Evolutionary conservation across 2,113 vertebrate species (phyloP).

Genomic region (Ophthalmolycus amberensis): DNA sequence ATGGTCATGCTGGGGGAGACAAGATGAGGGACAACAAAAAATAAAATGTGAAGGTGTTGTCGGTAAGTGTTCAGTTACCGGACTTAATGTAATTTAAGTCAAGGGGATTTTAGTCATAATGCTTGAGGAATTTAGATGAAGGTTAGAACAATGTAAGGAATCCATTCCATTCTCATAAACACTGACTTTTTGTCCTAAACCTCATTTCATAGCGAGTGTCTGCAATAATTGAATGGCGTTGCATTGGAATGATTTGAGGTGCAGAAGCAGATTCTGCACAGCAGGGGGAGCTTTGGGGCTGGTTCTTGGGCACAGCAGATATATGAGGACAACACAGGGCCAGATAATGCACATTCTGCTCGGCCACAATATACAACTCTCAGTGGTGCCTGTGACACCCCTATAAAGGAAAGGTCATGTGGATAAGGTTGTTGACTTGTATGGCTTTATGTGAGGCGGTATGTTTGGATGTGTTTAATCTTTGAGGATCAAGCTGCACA

Average conservation of each 20-base stretch:
- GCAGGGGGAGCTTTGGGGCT: conserved; percentile 76
- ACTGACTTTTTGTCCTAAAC: background rate
- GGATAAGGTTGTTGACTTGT: background rate
- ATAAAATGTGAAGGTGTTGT: background rate
- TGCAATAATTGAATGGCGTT: conserved; percentile 26
- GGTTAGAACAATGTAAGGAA: background rate
- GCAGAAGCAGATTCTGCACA: conserved; percentile 62
- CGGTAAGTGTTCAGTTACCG: background rate
- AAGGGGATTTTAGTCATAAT: background rate
- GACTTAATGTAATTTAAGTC: background rate
- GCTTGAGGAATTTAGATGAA: background rate
- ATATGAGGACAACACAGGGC: background rate
- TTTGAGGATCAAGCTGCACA: background rate
- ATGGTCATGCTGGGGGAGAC: background rate
- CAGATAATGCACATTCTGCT: conserved; percentile 10
- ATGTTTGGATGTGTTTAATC: background rate
- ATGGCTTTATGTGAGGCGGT: background rate
- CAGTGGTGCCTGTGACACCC: conserved; percentile 2
- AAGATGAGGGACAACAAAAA: background rate
- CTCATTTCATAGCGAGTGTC: background rate
- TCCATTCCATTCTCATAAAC: background rate
- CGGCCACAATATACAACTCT: conserved; percentile 23
- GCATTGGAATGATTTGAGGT: conserved; percentile 8
- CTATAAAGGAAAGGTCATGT: background rate
- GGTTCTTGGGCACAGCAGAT: conserved; percentile 12